These are phyloP conservation scores for Meandrusa payeni DNA, from an alignment of 2,888 invertebrate genomes.

Conservation along the genomic window DNA sequence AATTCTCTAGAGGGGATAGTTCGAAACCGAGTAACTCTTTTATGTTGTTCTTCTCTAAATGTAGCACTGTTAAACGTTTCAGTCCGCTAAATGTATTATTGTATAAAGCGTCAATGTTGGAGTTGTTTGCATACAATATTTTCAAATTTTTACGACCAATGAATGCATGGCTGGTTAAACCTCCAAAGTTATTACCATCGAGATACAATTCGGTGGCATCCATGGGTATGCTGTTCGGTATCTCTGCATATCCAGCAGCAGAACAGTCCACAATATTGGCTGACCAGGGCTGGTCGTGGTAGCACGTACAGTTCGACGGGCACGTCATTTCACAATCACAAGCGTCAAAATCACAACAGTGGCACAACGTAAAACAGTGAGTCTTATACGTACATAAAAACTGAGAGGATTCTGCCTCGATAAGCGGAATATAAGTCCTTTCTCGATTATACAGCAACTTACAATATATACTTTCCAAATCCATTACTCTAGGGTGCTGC, in stretches of 20 bases:
- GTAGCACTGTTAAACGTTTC: constrained; percentile 88
- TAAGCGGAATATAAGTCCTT: constrained; percentile 90
- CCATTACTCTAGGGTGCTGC: constrained; percentile 95
- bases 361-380: constrained; percentile 96
- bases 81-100: constrained; percentile 96
- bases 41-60: constrained; percentile 93
- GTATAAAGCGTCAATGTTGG: constrained; percentile 90
- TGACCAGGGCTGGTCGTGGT: constrained; percentile 96
- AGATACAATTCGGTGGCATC: constrained; percentile 97
- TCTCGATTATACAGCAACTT: constrained; percentile 92
- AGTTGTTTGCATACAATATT: constrained; percentile 93
- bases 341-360: constrained; percentile 97
- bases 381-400: constrained; percentile 96
- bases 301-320: constrained; percentile 95
- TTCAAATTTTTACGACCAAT: constrained; percentile 94
- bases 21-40: constrained; percentile 90
- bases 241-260: constrained; percentile 87
- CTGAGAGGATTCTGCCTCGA: constrained; percentile 93
- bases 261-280: constrained; percentile 96
- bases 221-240: constrained; percentile 95
- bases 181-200: constrained; percentile 94
- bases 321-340: constrained; percentile 99
- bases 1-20: constrained; percentile 88
- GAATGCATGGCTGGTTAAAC: constrained; percentile 93
- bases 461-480: constrained; percentile 93